phyloP scores from a whole-genome alignment of 2,888 invertebrate species.

The Muschampia plurimacula region DNA sequence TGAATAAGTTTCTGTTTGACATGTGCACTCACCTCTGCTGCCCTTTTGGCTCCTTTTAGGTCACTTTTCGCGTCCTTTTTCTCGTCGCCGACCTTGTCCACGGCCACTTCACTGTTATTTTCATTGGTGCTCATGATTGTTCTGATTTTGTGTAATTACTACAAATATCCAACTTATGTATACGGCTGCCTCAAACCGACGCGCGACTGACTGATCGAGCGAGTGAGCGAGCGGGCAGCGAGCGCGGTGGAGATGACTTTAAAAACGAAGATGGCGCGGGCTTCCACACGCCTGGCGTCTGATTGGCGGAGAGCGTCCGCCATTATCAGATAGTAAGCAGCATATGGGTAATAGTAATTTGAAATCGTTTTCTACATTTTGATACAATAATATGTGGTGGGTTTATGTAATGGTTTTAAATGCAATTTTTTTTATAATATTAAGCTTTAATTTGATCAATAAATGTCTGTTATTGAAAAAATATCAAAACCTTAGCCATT shows the following conservation, averaged over 20 bases:
- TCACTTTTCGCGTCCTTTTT: conserved; percentile 91
- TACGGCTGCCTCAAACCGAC: conserved; percentile 86
- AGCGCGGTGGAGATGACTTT: conserved; percentile 88
- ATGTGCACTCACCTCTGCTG: conserved; percentile 93
- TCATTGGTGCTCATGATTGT: conserved; percentile 87
- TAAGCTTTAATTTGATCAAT: background rate
- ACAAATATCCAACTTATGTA: conserved; percentile 69
- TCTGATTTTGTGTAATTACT: conserved; percentile 78
- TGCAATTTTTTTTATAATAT: conserved; percentile 7
- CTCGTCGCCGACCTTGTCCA: conserved; percentile 94
- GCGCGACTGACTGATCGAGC: conserved; percentile 89
- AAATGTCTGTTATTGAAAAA: conserved; percentile 14
- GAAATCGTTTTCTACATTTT: conserved; percentile 24
- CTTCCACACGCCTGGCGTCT: conserved; percentile 68
- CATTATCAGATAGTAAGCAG: conserved; percentile 71
- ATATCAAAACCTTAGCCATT: conserved; percentile 29
- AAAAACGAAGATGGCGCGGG: conserved; percentile 94
- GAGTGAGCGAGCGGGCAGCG: conserved; percentile 84
- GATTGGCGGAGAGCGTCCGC: conserved; percentile 73
- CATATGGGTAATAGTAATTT: conserved; percentile 64
- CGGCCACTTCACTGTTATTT: conserved; percentile 93
- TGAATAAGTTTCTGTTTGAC: conserved; percentile 76
- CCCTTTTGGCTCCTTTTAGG: conserved; percentile 94
- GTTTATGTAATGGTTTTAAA: conserved; percentile 44
- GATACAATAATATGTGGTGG: conserved; percentile 43